phyloP scores from a whole-genome alignment of 2,113 vertebrate species.

The Gobius niger region DNA sequence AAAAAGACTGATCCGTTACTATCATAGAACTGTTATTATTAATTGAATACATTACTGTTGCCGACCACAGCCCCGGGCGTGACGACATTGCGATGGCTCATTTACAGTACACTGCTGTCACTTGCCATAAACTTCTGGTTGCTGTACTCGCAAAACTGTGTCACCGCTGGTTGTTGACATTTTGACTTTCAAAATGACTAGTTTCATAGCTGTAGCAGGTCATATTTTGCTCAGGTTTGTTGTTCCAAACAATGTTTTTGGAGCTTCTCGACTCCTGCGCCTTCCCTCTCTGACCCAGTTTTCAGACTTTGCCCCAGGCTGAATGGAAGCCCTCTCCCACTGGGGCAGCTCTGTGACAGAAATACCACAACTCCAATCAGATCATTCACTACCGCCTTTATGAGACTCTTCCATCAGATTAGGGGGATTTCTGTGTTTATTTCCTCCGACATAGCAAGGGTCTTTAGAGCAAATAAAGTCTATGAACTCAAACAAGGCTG shows the following conservation, averaged over 20 bases:
- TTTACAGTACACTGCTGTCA: too few species aligned
- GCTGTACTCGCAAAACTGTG: not conserved
- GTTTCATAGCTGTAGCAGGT: constrained; percentile 21
- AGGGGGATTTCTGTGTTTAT: constrained; percentile 3
- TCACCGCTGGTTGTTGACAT: constrained; percentile 4
- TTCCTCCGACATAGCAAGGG: not conserved
- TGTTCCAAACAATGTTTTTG: constrained; percentile 26
- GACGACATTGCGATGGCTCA: too few species aligned
- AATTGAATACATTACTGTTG: too few species aligned
- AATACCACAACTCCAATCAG: constrained; percentile 33
- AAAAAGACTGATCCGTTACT: too few species aligned
- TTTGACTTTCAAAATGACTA: constrained; percentile 3
- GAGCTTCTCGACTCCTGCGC: constrained; percentile 39
- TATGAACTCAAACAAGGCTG: not conserved
- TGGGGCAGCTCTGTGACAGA: constrained; percentile 36
- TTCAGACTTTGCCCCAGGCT: constrained; percentile 58
- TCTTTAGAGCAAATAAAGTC: not conserved
- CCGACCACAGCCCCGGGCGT: too few species aligned
- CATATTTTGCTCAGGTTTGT: constrained; percentile 36
- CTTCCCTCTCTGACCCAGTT: constrained; percentile 66
- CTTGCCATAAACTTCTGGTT: not conserved
- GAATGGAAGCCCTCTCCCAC: constrained; percentile 46
- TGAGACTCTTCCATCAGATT: constrained; percentile 19
- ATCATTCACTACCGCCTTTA: constrained; percentile 14
- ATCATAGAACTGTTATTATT: too few species aligned